Base-by-base conservation (phyloP, 2,113 vertebrate genomes). In the Zootoca vivipara region DNA sequence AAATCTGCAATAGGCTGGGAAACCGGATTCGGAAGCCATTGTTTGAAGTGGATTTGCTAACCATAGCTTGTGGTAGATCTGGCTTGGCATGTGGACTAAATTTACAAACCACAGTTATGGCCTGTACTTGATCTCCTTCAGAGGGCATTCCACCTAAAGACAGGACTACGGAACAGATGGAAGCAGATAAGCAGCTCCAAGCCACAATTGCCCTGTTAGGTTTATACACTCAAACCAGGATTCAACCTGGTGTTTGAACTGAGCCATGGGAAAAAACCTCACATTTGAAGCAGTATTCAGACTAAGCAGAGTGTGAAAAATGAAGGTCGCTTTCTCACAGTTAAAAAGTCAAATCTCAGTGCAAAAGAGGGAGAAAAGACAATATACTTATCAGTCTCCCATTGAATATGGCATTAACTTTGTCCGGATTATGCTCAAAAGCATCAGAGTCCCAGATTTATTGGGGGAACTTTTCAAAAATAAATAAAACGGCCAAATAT, bases 401-500 rank as follows among this genome's bases (percentile, higher is more conserved):
- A n/a, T 15, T n/a, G 16, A 64, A 64, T 35, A 33, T 20, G 7
- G 7, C 40, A 35, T 35, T 15, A 65, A 77, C 35, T 65, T 20
- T 85, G 33, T 15, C 40, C 33, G 35, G 9, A 82, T 30, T 82
- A 35, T 15, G 24, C 62, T 38, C 35, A 67, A 18, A 40, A 6
- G n/a, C 92, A 93, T 87, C 91, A 94, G 82, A 92, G 88, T 91
- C 90, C 90, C 73, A 92, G 93, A 92, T 94, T 95, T 93, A 93
- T 83, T 91, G 94, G 93, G 85, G 93, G 92, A 89, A 83, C 88
- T 95, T 91, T 91, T 85, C 28, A 22, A 65, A 52, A 93, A 85
- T 92, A 93, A 93, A 87, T 87, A 92, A 91, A 92, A 96, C 86
- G 95, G 94, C 94, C 92, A 90, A 89, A 92, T 92, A 89, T 90